Conservation (phyloP, 1,140 invertebrate species). For the Atta colombica region DNA sequence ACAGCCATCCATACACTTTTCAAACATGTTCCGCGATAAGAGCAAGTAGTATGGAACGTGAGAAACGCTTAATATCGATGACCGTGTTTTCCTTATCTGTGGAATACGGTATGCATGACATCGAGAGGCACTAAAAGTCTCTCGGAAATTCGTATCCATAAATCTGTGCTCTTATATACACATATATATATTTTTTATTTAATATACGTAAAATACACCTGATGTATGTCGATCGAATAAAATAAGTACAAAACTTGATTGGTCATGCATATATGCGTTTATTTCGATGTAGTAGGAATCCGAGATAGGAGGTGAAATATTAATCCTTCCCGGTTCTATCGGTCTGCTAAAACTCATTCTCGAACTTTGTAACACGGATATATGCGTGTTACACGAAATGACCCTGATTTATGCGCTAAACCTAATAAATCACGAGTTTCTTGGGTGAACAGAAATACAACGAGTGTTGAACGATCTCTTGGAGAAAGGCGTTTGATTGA, state of each 20-base stretch:
- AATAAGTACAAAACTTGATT: slow-evolving; percentile 63
- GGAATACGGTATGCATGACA: not conserved
- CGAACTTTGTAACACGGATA: slow-evolving; percentile 48
- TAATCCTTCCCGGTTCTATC: slow-evolving; percentile 75
- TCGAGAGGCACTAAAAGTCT: slow-evolving; percentile 27
- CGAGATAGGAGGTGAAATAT: slow-evolving; percentile 82
- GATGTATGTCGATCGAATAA: slow-evolving; percentile 63
- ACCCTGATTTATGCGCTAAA: slow-evolving; percentile 57
- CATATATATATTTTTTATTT: not conserved
- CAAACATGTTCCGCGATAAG: slow-evolving; percentile 7
- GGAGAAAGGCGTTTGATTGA: slow-evolving; percentile 10
- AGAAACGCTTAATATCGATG: slow-evolving; percentile 24
- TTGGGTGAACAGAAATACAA: slow-evolving; percentile 12
- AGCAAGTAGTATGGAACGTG: slow-evolving; percentile 14
- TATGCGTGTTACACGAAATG: slow-evolving; percentile 50
- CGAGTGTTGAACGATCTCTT: not conserved
- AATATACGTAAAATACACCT: not conserved
- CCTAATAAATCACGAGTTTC: slow-evolving; percentile 43
- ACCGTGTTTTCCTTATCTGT: slow-evolving; percentile 17
- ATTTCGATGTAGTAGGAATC: slow-evolving; percentile 51
- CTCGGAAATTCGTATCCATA: slow-evolving; percentile 46
- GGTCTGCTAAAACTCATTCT: slow-evolving; percentile 74
- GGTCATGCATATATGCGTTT: slow-evolving; percentile 62
- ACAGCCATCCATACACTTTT: not conserved
- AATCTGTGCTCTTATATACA: slow-evolving; percentile 3